These are phyloP conservation scores for Digitonthophagus gazella DNA, from an alignment of 2,888 invertebrate genomes.

Conservation along the genomic window DNA sequence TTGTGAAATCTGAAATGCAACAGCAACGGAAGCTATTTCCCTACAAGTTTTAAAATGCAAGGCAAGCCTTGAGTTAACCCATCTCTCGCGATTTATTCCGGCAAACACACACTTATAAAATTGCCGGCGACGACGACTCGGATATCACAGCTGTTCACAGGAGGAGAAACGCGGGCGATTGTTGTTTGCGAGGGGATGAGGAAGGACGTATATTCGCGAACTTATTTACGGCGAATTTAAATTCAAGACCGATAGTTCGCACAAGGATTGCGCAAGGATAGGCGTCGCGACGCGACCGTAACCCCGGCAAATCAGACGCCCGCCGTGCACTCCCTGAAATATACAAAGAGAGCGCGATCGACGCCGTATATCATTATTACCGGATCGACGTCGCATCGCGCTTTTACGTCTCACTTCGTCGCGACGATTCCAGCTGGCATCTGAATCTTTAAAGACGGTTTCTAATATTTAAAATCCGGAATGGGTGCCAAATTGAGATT, in stretches of 20 bases:
- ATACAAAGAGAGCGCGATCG: slow-evolving; percentile 35
- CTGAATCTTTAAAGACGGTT: slow-evolving; percentile 17
- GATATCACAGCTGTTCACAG: neutral
- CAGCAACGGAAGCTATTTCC: neutral
- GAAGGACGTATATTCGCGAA: neutral
- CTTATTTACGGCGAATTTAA: slow-evolving; percentile 11
- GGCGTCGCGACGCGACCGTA: neutral
- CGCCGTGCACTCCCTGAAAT: slow-evolving; percentile 30
- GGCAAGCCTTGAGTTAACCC: neutral
- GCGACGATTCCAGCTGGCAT: neutral
- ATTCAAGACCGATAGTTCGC: slow-evolving; percentile 6
- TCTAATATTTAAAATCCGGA: neutral
- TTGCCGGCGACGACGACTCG: neutral
- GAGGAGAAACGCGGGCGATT: neutral
- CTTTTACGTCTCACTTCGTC: slow-evolving; percentile 34
- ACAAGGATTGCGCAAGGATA: slow-evolving; percentile 22
- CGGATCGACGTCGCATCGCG: slow-evolving; percentile 35
- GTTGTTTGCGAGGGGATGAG: neutral
- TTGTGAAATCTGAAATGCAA: neutral
- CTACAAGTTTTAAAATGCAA: neutral
- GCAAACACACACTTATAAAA: neutral
- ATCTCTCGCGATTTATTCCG: neutral
- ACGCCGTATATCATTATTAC: slow-evolving; percentile 39
- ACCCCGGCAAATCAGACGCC: slow-evolving; percentile 24
- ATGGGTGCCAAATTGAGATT: neutral